Conservation (phyloP, 2,113 vertebrate species). For the Edolisoma coerulescens region DNA sequence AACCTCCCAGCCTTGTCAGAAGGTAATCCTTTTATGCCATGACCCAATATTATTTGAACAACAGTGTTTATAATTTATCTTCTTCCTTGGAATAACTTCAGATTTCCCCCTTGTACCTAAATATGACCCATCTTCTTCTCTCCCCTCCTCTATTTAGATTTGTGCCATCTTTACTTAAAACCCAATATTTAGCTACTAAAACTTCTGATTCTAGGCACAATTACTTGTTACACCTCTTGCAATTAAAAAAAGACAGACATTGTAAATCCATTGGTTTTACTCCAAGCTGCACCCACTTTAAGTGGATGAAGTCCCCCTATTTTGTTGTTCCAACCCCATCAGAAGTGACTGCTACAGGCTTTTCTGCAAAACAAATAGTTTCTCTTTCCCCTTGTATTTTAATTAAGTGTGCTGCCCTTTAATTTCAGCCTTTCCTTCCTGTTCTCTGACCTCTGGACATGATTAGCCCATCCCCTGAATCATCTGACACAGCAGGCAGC, state of each 20-base stretch:
- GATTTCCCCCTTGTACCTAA: background rate
- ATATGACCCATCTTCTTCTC: background rate
- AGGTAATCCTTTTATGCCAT: background rate
- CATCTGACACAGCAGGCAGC: slow-evolving; percentile 8
- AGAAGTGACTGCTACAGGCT: background rate
- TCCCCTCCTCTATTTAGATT: background rate
- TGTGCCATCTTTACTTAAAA: background rate
- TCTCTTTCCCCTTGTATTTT: slow-evolving; percentile 3
- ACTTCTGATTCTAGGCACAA: background rate
- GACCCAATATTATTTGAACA: background rate
- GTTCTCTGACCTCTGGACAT: background rate
- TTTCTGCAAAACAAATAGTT: background rate
- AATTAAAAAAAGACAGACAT: background rate
- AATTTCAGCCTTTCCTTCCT: slow-evolving; percentile 34
- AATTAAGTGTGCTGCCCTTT: background rate
- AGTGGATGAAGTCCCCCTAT: background rate
- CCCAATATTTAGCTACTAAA: background rate
- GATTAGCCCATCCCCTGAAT: slow-evolving; percentile 19
- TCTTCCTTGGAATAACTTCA: background rate
- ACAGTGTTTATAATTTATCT: background rate
- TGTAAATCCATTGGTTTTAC: background rate
- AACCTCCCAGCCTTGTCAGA: background rate
- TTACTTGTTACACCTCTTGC: background rate
- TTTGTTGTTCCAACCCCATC: background rate
- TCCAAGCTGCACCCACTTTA: background rate